These are phyloP conservation scores for Hippasteria phrygiana DNA, from an alignment of 53 echinoderm and acorn worm genomes.

Conservation along the genomic window DNA sequence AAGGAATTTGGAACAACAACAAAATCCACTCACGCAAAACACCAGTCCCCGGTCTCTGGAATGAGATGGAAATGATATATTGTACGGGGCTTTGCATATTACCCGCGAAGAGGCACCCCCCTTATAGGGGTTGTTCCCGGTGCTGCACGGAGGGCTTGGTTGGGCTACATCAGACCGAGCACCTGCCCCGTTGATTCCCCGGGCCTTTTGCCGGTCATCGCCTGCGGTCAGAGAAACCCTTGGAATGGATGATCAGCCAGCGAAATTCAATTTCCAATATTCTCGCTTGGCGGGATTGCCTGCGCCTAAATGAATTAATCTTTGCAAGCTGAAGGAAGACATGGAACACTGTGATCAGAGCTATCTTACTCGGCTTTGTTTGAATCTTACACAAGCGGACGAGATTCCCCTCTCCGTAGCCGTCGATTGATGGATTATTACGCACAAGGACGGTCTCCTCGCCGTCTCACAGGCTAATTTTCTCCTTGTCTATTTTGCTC, in stretches of 20 bases:
- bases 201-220: constrained; percentile 19
- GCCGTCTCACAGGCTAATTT: neutral
- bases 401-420: neutral
- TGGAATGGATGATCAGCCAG: constrained; percentile 33
- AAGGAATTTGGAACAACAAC: neutral
- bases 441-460: neutral
- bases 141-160: neutral
- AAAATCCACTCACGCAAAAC: neutral
- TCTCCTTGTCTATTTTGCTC: neutral
- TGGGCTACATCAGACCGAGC: constrained; percentile 5
- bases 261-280: constrained; percentile 66
- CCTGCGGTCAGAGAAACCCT: constrained; percentile 31
- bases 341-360: neutral
- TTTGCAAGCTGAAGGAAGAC: constrained; percentile 14
- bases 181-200: constrained; percentile 35
- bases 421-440: neutral
- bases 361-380: neutral
- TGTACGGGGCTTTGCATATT: neutral
- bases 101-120: neutral
- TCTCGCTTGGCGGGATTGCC: constrained; percentile 59
- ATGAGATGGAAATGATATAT: constrained; percentile 11
- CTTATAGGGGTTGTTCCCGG: neutral
- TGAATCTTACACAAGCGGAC: neutral
- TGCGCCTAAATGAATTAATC: constrained; percentile 64
- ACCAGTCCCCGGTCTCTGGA: neutral